A percentile compares a stretch with the other conserved stretches of the same genome.
Evolutionary conservation across 2,888 invertebrate genomes (phyloP).

Genomic region (Galeopsomyia nigrocyanea): DNA sequence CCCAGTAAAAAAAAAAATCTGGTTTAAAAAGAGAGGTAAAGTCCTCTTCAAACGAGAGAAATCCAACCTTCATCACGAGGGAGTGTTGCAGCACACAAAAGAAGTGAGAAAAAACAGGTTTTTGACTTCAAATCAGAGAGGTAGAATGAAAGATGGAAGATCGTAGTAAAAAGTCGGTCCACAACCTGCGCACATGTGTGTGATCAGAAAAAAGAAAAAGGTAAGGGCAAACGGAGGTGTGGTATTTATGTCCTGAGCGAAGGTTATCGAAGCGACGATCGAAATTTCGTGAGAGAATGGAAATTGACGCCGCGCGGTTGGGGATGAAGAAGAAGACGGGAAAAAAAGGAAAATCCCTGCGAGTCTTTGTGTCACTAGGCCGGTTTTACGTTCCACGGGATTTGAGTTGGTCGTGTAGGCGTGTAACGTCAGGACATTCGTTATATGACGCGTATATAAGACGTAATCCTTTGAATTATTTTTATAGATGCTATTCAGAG

Average conservation of each 20-base stretch:
- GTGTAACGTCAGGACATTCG: too few species aligned
- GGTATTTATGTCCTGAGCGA: slow-evolving; percentile 26
- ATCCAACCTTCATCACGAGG: too few species aligned
- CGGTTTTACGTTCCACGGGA: background rate
- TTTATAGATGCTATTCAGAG: too few species aligned
- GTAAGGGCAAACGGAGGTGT: slow-evolving; percentile 14
- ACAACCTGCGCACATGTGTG: background rate
- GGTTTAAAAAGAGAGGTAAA: too few species aligned
- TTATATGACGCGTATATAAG: too few species aligned
- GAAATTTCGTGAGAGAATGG: slow-evolving; percentile 6
- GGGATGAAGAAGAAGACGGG: background rate
- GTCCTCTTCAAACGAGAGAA: too few species aligned
- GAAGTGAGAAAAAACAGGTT: background rate
- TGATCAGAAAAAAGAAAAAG: slow-evolving; percentile 21
- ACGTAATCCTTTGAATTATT: too few species aligned
- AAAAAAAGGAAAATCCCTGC: slow-evolving; percentile 8
- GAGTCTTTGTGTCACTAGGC: background rate
- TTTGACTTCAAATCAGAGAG: background rate
- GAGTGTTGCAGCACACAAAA: too few species aligned
- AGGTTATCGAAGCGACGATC: background rate
- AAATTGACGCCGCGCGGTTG: background rate
- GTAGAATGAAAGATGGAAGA: background rate
- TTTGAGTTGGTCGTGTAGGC: too few species aligned
- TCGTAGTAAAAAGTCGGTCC: background rate
- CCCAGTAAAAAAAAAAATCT: too few species aligned